phyloP scores from a whole-genome alignment of 2,888 invertebrate species.

The Diplazon laetatorius region DNA sequence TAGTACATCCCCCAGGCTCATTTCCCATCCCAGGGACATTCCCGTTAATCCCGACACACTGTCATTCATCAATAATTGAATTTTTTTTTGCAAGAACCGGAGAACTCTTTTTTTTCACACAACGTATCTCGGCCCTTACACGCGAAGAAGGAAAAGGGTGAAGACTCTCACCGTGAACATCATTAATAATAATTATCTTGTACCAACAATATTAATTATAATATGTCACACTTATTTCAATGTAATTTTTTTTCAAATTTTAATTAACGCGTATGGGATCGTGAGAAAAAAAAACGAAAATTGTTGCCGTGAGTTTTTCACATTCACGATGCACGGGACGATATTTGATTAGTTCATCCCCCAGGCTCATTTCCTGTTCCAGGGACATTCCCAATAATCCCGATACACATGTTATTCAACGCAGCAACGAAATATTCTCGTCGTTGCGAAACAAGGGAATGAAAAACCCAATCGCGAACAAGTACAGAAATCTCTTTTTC shows the following conservation, averaged over 20 bases:
- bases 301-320: background rate
- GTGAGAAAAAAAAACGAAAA: too few species aligned
- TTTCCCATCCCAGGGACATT: constrained; percentile 50
- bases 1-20: constrained; percentile 58
- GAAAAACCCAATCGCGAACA: constrained; percentile 13
- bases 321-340: constrained; percentile 7
- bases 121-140: too few species aligned
- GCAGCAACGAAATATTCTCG: background rate
- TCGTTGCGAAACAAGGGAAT: constrained; percentile 10
- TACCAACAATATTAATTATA: too few species aligned
- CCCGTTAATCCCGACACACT: background rate
- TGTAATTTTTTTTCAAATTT: too few species aligned
- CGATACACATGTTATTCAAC: constrained; percentile 19
- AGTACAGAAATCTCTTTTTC: constrained; percentile 1
- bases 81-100: too few species aligned
- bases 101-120: too few species aligned
- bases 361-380: constrained; percentile 58
- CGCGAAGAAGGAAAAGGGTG: too few species aligned
- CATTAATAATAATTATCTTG: too few species aligned
- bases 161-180: too few species aligned
- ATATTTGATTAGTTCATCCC: constrained; percentile 67
- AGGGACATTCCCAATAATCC: constrained; percentile 15
- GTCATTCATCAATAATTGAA: too few species aligned
- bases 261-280: too few species aligned
- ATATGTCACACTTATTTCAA: too few species aligned